Evolutionary conservation across 2,113 vertebrate species (phyloP).

Genomic region (Orthochromis malagaraziensis): DNA sequence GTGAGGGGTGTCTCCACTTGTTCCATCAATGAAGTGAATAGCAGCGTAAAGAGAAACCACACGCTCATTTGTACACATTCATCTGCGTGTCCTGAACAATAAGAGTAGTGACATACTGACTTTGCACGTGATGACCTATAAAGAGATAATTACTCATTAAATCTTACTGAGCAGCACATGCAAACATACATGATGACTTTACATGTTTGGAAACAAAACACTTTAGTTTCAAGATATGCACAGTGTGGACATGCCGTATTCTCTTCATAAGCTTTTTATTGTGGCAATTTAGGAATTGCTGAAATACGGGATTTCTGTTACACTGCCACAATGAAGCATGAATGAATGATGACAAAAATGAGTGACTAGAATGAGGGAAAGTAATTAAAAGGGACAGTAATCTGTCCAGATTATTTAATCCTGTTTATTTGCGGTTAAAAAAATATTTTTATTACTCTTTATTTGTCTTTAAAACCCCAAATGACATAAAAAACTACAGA

Average conservation of each 20-base stretch:
- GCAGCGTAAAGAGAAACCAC: conserved; percentile 27
- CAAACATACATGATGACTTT: not conserved
- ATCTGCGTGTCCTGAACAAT: conserved; percentile 3
- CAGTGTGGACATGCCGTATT: not conserved
- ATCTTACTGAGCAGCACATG: not conserved
- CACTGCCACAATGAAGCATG: not conserved
- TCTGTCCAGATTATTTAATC: not conserved
- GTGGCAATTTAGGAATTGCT: not conserved
- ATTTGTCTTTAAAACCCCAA: not conserved
- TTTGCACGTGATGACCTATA: not conserved
- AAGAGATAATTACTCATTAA: not conserved
- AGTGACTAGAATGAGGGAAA: not conserved
- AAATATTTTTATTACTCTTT: not conserved
- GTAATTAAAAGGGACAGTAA: not conserved
- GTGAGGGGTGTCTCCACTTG: not conserved
- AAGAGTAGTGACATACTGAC: not conserved
- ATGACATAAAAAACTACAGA: not conserved
- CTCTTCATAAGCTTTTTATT: not conserved
- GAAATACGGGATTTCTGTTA: not conserved
- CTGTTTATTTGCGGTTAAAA: not conserved
- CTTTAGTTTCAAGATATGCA: not conserved
- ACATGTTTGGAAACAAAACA: not conserved
- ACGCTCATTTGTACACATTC: not conserved
- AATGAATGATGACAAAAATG: not conserved
- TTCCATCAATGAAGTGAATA: not conserved